Percentiles rank a stretch among this genome's conserved stretches.
phyloP scores from a whole-genome alignment of 2,113 vertebrate species.

The Gymnobelideus leadbeateri region DNA sequence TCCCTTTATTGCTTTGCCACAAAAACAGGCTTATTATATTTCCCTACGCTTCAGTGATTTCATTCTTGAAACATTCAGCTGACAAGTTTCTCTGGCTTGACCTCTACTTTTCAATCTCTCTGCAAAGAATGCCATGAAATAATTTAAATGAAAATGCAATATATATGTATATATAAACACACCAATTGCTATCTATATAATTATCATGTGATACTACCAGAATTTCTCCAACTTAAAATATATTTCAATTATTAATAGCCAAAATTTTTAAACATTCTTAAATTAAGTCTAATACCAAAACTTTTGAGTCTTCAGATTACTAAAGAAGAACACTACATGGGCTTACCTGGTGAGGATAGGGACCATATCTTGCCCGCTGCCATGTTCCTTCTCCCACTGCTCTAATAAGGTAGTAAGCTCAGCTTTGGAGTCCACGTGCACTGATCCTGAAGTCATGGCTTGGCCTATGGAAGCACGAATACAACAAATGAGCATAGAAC shows the following conservation, averaged over 20 bases:
- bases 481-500: conserved; percentile 12
- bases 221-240: not conserved
- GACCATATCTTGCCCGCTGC: conserved; percentile 94
- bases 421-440: conserved; percentile 96
- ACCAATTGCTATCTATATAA: too few relatives aligned
- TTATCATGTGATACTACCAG: too few relatives aligned
- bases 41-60: not conserved
- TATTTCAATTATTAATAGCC: conserved; percentile 7
- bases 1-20: not conserved
- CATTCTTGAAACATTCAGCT: not conserved
- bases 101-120: not conserved
- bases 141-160: not conserved
- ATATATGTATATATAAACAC: too few relatives aligned
- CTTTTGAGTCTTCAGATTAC: not conserved
- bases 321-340: not conserved
- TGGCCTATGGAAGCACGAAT: conserved; percentile 80
- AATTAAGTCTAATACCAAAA: not conserved
- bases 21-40: not conserved
- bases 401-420: conserved; percentile 97
- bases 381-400: conserved; percentile 98
- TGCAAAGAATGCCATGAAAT: not conserved
- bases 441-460: conserved; percentile 91
- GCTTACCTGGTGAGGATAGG: conserved; percentile 95
- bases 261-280: conserved; percentile 26
- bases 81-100: not conserved